These are phyloP conservation scores for Jordanella pulchra DNA, from an alignment of 2,797 vertebrate species.

Conservation along the genomic window DNA sequence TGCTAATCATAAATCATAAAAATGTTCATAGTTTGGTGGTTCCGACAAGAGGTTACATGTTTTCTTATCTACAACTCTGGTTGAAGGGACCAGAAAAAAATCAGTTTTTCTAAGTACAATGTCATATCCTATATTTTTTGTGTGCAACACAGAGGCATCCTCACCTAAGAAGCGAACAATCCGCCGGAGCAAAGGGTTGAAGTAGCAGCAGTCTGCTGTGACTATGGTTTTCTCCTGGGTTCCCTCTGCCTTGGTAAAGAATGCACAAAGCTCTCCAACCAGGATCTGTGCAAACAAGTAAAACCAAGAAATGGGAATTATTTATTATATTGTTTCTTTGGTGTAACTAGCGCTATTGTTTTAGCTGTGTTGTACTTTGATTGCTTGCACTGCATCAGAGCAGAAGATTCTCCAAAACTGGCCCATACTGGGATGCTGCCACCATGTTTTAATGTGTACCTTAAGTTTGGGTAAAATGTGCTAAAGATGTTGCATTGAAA, in stretches of 20 bases:
- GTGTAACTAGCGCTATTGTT: background rate
- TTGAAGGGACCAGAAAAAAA: background rate
- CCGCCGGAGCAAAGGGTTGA: slow-evolving; percentile 86
- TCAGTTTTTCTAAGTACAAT: background rate
- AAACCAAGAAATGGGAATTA: background rate
- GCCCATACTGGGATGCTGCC: background rate
- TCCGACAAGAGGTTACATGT: too few relatives aligned
- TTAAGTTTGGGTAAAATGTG: background rate
- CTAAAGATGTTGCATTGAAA: background rate
- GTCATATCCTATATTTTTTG: background rate
- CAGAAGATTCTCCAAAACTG: background rate
- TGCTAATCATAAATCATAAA: too few relatives aligned
- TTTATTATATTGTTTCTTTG: background rate
- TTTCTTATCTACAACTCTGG: too few relatives aligned
- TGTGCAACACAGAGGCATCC: background rate
- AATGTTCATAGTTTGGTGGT: too few relatives aligned
- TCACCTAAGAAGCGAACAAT: slow-evolving; percentile 88
- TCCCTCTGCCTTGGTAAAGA: slow-evolving; percentile 80
- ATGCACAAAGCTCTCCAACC: slow-evolving; percentile 83
- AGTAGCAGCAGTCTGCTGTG: slow-evolving; percentile 88
- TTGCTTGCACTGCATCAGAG: background rate
- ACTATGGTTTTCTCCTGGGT: slow-evolving; percentile 85
- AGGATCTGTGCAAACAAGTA: slow-evolving; percentile 78
- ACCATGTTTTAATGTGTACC: background rate
- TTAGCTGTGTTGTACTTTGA: background rate